Percentiles rank a stretch among this genome's conserved stretches.
phyloP scores from a whole-genome alignment of 2,113 vertebrate species.

The Pedetes capensis region DNA sequence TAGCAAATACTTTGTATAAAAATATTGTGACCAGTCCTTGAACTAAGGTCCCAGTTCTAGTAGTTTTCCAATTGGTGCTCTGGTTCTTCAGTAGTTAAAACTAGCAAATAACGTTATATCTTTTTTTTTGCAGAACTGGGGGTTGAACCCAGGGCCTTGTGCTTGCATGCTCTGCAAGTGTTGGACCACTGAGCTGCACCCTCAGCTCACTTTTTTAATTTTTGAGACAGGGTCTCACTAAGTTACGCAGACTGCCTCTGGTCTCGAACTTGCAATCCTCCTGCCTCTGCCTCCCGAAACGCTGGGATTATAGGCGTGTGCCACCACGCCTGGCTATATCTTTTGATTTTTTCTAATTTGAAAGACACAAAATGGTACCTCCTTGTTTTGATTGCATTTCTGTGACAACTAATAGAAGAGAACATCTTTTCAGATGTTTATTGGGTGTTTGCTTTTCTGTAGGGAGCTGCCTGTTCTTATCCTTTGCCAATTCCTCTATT shows the following conservation, averaged over 20 bases:
- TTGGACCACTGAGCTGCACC: no score
- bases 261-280: no score
- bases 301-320: no score
- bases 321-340: no score
- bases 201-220: no score
- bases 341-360: neutral
- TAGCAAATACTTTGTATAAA: no score
- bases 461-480: neutral
- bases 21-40: neutral
- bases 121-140: no score
- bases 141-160: no score
- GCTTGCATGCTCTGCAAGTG: no score
- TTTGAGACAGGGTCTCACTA: no score
- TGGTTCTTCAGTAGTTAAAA: conserved; percentile 15
- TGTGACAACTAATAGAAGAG: neutral
- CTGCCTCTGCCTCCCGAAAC: no score
- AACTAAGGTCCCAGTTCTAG: neutral
- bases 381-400: neutral
- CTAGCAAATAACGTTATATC: neutral
- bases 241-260: no score
- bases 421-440: neutral
- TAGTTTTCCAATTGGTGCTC: neutral
- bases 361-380: neutral
- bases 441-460: neutral
- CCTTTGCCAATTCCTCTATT: neutral